Conservation (phyloP, 2,113 vertebrate species). For the Thalassoma bifasciatum region DNA sequence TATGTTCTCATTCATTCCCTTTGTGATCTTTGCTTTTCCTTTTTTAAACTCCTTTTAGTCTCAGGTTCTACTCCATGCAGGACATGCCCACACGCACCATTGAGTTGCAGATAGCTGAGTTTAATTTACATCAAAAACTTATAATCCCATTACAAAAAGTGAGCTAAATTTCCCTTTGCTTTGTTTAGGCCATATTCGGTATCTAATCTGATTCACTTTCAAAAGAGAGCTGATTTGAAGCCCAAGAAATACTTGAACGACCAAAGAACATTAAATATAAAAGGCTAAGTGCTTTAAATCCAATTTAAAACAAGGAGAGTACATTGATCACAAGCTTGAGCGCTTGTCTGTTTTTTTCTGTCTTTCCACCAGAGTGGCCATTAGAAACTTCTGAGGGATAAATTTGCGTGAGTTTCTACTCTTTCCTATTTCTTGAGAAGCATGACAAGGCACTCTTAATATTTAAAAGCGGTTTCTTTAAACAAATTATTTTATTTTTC, state of each 20-base stretch:
- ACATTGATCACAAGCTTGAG: constrained; percentile 36
- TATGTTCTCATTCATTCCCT: constrained; percentile 46
- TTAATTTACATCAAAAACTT: constrained; percentile 41
- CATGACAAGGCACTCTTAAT: constrained; percentile 7
- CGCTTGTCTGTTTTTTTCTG: background rate
- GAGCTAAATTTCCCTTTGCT: constrained; percentile 6
- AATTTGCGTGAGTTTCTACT: constrained; percentile 7
- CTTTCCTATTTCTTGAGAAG: background rate
- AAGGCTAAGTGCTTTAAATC: constrained; percentile 27
- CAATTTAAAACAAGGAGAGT: constrained; percentile 35
- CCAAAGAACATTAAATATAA: constrained; percentile 26
- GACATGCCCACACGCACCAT: constrained; percentile 19
- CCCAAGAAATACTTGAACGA: constrained; percentile 24
- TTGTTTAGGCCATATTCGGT: background rate
- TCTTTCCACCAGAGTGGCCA: constrained; percentile 14
- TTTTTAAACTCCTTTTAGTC: constrained; percentile 16
- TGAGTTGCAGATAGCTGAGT: constrained; percentile 19
- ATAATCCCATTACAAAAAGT: constrained; percentile 4
- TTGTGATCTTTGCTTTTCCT: constrained; percentile 20
- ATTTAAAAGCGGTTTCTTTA: constrained; percentile 14
- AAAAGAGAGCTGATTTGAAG: constrained; percentile 24
- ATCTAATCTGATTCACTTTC: background rate
- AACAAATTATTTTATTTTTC: constrained; percentile 35
- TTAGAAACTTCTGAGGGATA: background rate
- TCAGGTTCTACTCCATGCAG: background rate